A percentile compares a stretch with the other conserved stretches of the same genome.
Conservation (phyloP, 2,888 invertebrate genomes). For the Pterostichus niger region DNA sequence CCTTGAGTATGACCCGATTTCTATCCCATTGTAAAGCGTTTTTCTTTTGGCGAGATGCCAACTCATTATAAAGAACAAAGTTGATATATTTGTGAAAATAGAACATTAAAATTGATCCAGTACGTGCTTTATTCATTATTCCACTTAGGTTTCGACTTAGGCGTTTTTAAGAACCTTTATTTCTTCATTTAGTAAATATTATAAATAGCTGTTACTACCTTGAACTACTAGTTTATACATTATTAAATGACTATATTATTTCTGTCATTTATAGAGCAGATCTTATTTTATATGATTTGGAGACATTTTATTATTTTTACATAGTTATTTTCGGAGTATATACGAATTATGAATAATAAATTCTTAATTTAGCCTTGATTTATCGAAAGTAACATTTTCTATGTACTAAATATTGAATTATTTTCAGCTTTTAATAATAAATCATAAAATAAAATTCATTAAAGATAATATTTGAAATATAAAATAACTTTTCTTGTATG, state of each 20-base stretch:
- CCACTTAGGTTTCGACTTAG: not conserved
- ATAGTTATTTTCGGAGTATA: too few species aligned
- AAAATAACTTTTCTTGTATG: too few species aligned
- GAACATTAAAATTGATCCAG: constrained; percentile 56
- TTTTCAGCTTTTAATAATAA: too few species aligned
- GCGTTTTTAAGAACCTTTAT: not conserved
- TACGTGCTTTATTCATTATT: constrained; percentile 10
- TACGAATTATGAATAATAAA: too few species aligned
- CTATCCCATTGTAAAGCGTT: constrained; percentile 53
- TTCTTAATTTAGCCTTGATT: too few species aligned
- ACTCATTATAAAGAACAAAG: constrained; percentile 60
- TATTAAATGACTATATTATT: not conserved
- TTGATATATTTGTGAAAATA: constrained; percentile 62
- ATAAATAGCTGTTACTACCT: too few species aligned
- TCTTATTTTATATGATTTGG: not conserved
- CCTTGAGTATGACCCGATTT: constrained; percentile 63
- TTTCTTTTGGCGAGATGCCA: constrained; percentile 51
- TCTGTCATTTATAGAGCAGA: not conserved
- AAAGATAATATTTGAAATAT: not conserved
- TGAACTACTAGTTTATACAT: too few species aligned
- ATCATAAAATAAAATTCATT: too few species aligned
- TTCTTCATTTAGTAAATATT: not conserved
- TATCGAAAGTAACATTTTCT: too few species aligned
- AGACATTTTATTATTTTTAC: too few species aligned
- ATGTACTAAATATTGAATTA: too few species aligned